These are phyloP conservation scores for Ditula angustiorana DNA, from an alignment of 2,888 invertebrate species.

Conservation along the genomic window DNA sequence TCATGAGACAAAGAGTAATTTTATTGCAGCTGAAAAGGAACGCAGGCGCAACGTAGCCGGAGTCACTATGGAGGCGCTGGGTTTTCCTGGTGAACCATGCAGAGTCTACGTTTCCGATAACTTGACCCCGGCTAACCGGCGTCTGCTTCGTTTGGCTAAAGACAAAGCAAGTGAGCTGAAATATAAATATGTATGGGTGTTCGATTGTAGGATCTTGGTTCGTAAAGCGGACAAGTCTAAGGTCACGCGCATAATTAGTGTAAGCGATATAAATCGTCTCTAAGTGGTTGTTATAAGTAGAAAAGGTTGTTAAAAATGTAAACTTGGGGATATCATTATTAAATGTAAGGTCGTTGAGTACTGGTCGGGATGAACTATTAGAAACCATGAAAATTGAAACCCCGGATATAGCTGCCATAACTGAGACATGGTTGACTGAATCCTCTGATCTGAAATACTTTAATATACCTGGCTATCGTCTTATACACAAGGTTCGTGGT, in stretches of 20 bases:
- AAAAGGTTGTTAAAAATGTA: background rate
- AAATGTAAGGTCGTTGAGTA: conserved; percentile 17
- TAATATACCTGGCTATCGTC: conserved; percentile 1
- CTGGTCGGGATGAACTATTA: conserved; percentile 20
- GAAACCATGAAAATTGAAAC: background rate
- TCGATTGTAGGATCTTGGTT: background rate
- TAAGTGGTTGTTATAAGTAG: background rate
- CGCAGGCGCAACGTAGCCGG: background rate
- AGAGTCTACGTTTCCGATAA: background rate
- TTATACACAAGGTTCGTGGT: conserved; percentile 11
- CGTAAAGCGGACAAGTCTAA: background rate
- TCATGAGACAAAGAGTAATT: background rate
- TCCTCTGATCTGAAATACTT: background rate
- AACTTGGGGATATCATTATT: background rate
- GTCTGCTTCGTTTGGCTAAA: background rate
- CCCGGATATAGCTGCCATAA: conserved; percentile 2
- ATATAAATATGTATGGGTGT: background rate
- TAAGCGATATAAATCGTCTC: background rate
- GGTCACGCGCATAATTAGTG: background rate
- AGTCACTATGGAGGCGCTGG: background rate
- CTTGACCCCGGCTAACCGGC: background rate
- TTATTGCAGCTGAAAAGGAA: background rate
- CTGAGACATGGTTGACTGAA: conserved; percentile 20
- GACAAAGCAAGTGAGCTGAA: background rate
- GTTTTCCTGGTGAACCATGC: background rate